phyloP scores from a whole-genome alignment of 2,797 vertebrate genomes.

The Muraenolepis orangiensis region DNA sequence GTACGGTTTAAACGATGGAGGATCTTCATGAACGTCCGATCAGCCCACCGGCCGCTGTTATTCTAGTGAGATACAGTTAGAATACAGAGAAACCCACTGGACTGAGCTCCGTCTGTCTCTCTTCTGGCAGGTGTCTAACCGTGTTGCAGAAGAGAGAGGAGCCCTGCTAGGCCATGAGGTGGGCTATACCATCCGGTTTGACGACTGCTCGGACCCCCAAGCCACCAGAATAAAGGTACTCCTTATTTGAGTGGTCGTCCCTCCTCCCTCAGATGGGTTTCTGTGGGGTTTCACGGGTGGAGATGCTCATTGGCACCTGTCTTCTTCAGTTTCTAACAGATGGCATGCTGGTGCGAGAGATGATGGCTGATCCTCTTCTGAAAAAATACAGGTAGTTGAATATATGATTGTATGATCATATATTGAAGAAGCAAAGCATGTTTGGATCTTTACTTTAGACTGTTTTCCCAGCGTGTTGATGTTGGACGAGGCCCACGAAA shows the following conservation, averaged over 20 bases:
- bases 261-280: background rate
- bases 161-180: constrained; percentile 93
- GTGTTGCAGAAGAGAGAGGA: constrained; percentile 93
- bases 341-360: constrained; percentile 97
- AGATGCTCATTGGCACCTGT: constrained; percentile 2
- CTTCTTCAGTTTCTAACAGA: constrained; percentile 91
- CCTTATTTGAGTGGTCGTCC: background rate
- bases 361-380: constrained; percentile 97
- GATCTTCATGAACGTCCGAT: background rate
- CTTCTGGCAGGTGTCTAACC: constrained; percentile 82
- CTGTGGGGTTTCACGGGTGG: background rate
- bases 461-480: constrained; percentile 82
- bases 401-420: background rate
- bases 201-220: constrained; percentile 90
- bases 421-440: background rate
- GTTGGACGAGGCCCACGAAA: constrained; percentile 96
- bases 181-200: constrained; percentile 96
- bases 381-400: constrained; percentile 89
- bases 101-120: background rate
- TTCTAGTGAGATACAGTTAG: background rate
- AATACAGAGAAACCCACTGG: background rate
- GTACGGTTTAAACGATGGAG: constrained; percentile 74
- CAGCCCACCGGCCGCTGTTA: background rate
- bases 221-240: constrained; percentile 94
- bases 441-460: background rate